Conservation (phyloP, 2,113 vertebrate genomes). For the Galbula dea region DNA sequence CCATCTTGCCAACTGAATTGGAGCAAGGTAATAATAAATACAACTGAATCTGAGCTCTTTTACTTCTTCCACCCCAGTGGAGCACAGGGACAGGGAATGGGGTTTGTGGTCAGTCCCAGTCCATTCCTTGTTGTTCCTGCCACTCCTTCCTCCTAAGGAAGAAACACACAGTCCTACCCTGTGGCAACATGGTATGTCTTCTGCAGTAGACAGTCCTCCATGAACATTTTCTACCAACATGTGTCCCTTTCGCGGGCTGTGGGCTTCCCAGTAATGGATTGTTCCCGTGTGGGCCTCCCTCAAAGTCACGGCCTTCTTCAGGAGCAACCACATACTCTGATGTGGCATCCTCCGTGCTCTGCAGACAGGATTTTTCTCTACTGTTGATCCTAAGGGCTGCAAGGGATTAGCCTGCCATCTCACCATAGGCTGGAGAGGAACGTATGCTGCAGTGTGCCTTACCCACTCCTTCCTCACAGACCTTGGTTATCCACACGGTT, state of each 20-base stretch:
- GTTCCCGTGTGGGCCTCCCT: not conserved
- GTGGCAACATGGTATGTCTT: not conserved
- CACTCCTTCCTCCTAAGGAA: not conserved
- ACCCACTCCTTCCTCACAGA: not conserved
- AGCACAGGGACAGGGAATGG: not conserved
- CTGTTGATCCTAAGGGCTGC: not conserved
- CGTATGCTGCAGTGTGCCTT: not conserved
- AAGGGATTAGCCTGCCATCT: not conserved
- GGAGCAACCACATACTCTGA: not conserved
- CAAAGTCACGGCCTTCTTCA: not conserved
- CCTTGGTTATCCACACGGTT: not conserved
- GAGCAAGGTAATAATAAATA: not conserved
- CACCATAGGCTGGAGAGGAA: not conserved
- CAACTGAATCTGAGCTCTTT: not conserved
- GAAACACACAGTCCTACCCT: not conserved
- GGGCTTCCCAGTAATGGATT: not conserved
- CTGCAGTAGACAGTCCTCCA: not conserved
- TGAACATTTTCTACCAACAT: not conserved
- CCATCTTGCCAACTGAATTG: not conserved
- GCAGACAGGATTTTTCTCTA: not conserved
- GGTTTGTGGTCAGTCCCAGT: not conserved
- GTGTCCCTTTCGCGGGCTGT: not conserved
- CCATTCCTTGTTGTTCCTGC: not conserved
- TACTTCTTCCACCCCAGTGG: not conserved
- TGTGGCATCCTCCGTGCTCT: not conserved